These are phyloP conservation scores for Pelobates cultripes DNA, from an alignment of 2,797 vertebrate species.

Conservation along the genomic window DNA sequence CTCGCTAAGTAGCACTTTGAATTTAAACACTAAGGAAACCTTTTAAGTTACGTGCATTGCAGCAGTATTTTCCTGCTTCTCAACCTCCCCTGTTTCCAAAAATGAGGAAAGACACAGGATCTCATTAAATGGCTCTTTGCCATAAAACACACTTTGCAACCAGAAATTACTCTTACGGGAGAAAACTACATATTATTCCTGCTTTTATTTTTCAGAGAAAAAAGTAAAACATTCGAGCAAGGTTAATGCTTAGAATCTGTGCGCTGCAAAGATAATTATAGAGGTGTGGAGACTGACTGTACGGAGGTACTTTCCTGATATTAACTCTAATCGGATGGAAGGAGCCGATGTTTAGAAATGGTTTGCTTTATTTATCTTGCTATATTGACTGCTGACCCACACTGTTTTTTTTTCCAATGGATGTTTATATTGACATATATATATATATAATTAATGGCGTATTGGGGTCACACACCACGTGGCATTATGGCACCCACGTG, in stretches of 20 bases:
- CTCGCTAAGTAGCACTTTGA: neutral
- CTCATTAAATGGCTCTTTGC: too few species aligned
- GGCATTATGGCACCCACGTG: too few species aligned
- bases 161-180: too few species aligned
- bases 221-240: neutral
- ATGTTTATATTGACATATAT: too few species aligned
- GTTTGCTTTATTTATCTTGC: neutral
- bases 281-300: neutral
- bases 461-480: too few species aligned
- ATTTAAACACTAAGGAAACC: neutral
- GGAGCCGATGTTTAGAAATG: neutral
- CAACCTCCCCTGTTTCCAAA: neutral
- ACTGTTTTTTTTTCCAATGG: too few species aligned
- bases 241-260: too few species aligned
- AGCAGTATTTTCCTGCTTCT: neutral
- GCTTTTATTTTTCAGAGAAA: neutral
- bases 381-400: too few species aligned
- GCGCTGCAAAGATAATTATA: neutral
- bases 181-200: neutral
- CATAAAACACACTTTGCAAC: too few species aligned
- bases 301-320: neutral
- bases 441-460: too few species aligned
- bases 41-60: neutral
- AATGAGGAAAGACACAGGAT: too few species aligned
- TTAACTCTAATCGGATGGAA: neutral